Percentiles rank a stretch among this genome's conserved stretches.
Conservation (phyloP, 2,113 vertebrate genomes). For the Fregetta grallaria region DNA sequence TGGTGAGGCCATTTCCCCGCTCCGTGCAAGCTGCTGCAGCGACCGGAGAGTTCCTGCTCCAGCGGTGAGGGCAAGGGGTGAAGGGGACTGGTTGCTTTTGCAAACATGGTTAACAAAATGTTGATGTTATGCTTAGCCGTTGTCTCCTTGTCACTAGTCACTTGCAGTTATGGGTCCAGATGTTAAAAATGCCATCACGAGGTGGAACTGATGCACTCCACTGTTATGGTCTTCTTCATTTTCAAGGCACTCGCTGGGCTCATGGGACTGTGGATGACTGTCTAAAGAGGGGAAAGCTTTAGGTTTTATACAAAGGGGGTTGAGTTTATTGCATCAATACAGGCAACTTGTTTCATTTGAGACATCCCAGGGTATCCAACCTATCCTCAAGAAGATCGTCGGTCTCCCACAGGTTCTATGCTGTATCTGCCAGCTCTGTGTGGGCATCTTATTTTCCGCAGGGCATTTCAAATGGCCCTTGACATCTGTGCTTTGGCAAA, state of each 20-base stretch:
- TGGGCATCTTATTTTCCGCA: background rate
- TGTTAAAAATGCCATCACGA: background rate
- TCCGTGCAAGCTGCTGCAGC: background rate
- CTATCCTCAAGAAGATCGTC: background rate
- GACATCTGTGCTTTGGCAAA: background rate
- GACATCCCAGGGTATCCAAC: background rate
- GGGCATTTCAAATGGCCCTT: background rate
- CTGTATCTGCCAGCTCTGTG: background rate
- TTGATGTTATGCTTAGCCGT: conserved; percentile 61
- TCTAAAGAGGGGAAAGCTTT: background rate
- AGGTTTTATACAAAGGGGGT: background rate
- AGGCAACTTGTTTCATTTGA: background rate
- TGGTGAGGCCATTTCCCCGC: background rate
- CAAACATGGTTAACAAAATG: conserved; percentile 52
- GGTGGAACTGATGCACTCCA: background rate
- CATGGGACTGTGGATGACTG: fast-evolving
- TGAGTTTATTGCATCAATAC: background rate
- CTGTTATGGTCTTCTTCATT: background rate
- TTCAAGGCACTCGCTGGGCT: background rate
- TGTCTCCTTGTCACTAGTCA: conserved; percentile 53
- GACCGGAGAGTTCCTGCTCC: conserved; percentile 12
- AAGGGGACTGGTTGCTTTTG: conserved; percentile 34
- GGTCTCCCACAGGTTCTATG: background rate
- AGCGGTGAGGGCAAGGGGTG: conserved; percentile 40
- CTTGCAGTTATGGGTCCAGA: conserved; percentile 8